phyloP scores from a whole-genome alignment of 2,888 invertebrate genomes.

The Hirtodrosophila confusa region DNA sequence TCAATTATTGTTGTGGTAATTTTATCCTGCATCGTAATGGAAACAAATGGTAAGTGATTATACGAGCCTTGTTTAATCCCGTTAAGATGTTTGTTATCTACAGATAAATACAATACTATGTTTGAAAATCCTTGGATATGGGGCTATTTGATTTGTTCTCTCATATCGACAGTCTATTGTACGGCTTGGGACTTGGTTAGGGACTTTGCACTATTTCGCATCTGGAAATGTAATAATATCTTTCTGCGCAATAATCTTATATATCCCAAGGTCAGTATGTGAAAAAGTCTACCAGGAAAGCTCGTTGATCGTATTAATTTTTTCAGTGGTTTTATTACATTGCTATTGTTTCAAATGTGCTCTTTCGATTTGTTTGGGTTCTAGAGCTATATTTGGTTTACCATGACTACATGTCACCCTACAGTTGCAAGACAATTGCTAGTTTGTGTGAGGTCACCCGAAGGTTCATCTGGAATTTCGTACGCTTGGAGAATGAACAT shows the following conservation, averaged over 20 bases:
- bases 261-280: slow-evolving; percentile 89
- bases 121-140: slow-evolving; percentile 92
- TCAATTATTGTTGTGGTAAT: slow-evolving; percentile 96
- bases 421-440: slow-evolving; percentile 90
- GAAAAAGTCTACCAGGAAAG: not conserved
- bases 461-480: slow-evolving; percentile 98
- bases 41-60: slow-evolving; percentile 72
- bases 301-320: not conserved
- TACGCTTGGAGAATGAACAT: slow-evolving; percentile 99
- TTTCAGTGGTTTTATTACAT: slow-evolving; percentile 90
- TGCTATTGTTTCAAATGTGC: slow-evolving; percentile 95
- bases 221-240: slow-evolving; percentile 93
- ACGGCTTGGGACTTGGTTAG: slow-evolving; percentile 98
- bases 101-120: slow-evolving; percentile 85
- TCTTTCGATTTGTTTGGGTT: slow-evolving; percentile 96
- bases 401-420: slow-evolving; percentile 88
- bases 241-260: slow-evolving; percentile 96
- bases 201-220: slow-evolving; percentile 98
- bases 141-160: slow-evolving; percentile 91
- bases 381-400: slow-evolving; percentile 91
- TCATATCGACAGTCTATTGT: slow-evolving; percentile 94
- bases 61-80: not conserved
- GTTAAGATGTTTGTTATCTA: not conserved
- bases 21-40: slow-evolving; percentile 87
- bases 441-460: slow-evolving; percentile 93